These are phyloP conservation scores for Panagrolaimus sp. DNA, from an alignment of 1,140 invertebrate species.

Conservation along the genomic window DNA sequence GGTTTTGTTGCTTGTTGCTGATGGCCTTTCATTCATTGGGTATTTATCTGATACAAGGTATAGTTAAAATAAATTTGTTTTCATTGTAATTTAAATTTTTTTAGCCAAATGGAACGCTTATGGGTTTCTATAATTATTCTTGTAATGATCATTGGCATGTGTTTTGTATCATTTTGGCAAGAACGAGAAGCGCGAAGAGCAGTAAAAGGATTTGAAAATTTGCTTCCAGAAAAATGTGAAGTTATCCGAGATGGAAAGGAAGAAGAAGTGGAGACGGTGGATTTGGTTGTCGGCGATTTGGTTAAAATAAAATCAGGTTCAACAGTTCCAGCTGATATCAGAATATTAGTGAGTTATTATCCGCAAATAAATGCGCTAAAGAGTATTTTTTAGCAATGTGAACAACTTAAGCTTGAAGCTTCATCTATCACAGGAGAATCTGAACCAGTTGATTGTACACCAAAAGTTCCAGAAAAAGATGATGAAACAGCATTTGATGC, in stretches of 20 bases:
- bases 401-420: slow-evolving; percentile 67
- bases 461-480: slow-evolving; percentile 28
- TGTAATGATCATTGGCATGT: slow-evolving; percentile 43
- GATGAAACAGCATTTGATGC: slow-evolving; percentile 47
- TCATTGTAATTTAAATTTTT: no score
- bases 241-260: slow-evolving; percentile 89
- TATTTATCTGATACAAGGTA: slow-evolving; percentile 23
- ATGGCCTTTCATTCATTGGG: slow-evolving; percentile 22
- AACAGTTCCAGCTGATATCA: slow-evolving; percentile 84
- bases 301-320: slow-evolving; percentile 91
- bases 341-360: slow-evolving; percentile 66
- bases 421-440: slow-evolving; percentile 74
- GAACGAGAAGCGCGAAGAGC: slow-evolving; percentile 42
- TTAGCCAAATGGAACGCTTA: slow-evolving; percentile 8
- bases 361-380: no score
- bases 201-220: slow-evolving; percentile 41
- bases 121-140: slow-evolving; percentile 41
- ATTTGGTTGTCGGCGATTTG: slow-evolving; percentile 83
- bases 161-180: slow-evolving; percentile 37
- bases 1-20: slow-evolving; percentile 30
- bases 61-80: no score
- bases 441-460: slow-evolving; percentile 62
- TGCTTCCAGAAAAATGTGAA: slow-evolving; percentile 73
- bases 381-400: slow-evolving; percentile 63
- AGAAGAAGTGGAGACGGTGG: slow-evolving; percentile 77